A percentile compares a stretch with the other conserved stretches of the same genome.
phyloP scores from a whole-genome alignment of 2,888 invertebrate species.

The Theretra japonica region DNA sequence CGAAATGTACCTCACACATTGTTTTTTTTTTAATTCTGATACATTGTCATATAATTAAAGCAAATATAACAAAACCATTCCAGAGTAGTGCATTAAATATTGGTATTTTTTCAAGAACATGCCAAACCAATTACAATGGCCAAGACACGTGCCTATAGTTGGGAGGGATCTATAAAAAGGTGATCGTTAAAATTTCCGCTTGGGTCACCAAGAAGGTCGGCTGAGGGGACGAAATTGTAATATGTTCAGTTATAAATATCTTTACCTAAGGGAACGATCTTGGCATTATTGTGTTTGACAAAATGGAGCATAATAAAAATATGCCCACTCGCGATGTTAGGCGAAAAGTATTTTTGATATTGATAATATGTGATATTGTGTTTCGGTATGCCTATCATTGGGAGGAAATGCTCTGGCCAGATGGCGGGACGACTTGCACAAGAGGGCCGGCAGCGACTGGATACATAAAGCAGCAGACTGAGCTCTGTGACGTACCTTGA shows the following conservation, averaged over 20 bases:
- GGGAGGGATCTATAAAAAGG: constrained; percentile 30
- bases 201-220: constrained; percentile 47
- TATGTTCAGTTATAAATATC: constrained; percentile 41
- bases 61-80: background rate
- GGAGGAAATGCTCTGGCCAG: too few species aligned
- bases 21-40: too few species aligned
- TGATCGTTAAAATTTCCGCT: constrained; percentile 39
- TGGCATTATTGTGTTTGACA: constrained; percentile 38
- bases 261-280: constrained; percentile 41
- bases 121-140: background rate
- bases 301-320: constrained; percentile 32
- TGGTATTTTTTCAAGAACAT: background rate
- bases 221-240: constrained; percentile 43
- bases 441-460: too few species aligned
- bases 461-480: too few species aligned
- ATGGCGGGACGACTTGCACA: too few species aligned
- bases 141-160: constrained; percentile 36
- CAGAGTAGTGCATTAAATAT: background rate
- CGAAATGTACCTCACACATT: too few species aligned
- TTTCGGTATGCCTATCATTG: too few species aligned
- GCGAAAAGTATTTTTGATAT: background rate
- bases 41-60: background rate
- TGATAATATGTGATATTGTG: too few species aligned
- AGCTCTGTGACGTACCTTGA: too few species aligned
- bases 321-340: background rate